phyloP scores from a whole-genome alignment of 2,113 vertebrate genomes.

The Anolis sagrei region DNA sequence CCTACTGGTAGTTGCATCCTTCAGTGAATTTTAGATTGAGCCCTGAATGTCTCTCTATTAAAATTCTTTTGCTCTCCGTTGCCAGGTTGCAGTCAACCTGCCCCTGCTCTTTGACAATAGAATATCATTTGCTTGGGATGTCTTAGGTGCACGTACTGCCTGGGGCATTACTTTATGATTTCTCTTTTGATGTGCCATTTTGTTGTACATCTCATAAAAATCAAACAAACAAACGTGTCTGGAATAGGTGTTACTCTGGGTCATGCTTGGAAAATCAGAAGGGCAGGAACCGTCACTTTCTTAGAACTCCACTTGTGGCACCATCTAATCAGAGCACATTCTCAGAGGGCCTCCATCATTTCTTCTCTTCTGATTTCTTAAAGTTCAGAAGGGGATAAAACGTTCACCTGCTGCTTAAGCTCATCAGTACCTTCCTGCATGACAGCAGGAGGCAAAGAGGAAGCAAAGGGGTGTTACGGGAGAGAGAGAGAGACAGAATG shows the following conservation, averaged over 20 bases:
- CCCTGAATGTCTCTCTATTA: slow-evolving; percentile 38
- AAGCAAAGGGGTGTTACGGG: background rate
- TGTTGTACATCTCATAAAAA: slow-evolving; percentile 50
- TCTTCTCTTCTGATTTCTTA: slow-evolving; percentile 62
- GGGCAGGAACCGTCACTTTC: slow-evolving; percentile 27
- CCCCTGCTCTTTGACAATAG: slow-evolving; percentile 23
- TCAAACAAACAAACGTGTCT: slow-evolving; percentile 51
- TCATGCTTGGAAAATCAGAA: slow-evolving; percentile 31
- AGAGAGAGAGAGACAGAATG: background rate
- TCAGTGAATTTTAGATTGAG: slow-evolving; percentile 39
- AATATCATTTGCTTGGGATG: slow-evolving; percentile 59
- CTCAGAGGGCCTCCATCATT: slow-evolving; percentile 34
- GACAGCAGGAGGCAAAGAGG: slow-evolving; percentile 40
- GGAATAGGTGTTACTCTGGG: slow-evolving; percentile 35
- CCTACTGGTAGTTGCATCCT: slow-evolving; percentile 9
- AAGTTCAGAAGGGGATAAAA: slow-evolving; percentile 65
- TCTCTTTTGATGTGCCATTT: slow-evolving; percentile 53
- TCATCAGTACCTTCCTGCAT: slow-evolving; percentile 68
- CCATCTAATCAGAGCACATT: slow-evolving; percentile 18
- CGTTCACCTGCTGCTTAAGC: slow-evolving; percentile 48
- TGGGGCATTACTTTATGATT: slow-evolving; percentile 48
- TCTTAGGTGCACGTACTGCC: slow-evolving; percentile 39
- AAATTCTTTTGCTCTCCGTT: slow-evolving; percentile 51
- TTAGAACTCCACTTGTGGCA: slow-evolving; percentile 25
- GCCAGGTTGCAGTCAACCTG: slow-evolving; percentile 12